Evolutionary conservation across 2,113 vertebrate genomes (phyloP).

Genomic region (Phycodurus eques): DNA sequence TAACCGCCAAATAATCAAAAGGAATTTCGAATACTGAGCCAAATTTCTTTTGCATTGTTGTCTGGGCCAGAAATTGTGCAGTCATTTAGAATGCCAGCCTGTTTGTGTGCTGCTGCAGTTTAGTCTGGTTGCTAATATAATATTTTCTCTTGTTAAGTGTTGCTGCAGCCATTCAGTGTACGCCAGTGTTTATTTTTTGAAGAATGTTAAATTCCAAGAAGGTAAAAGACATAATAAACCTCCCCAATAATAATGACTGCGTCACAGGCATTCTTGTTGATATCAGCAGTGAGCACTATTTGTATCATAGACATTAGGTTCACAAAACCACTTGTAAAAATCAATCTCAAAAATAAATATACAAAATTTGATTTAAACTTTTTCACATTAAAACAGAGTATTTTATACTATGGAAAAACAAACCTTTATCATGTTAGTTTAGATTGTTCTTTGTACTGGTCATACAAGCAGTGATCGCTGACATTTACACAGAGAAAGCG

Average conservation of each 20-base stretch:
- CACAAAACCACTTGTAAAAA: not conserved
- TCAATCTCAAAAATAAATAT: not conserved
- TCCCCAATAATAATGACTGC: not conserved
- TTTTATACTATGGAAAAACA: too few relatives aligned
- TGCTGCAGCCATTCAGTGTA: conserved; percentile 23
- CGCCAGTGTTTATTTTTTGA: conserved; percentile 4
- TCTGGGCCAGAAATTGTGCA: conserved; percentile 18
- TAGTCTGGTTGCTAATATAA: conserved; percentile 33
- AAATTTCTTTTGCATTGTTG: conserved; percentile 10
- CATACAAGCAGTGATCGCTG: too few relatives aligned
- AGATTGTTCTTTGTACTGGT: too few relatives aligned
- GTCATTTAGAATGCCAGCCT: conserved; percentile 12
- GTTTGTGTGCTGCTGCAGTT: conserved; percentile 9
- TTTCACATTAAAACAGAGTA: too few relatives aligned
- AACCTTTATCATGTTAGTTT: too few relatives aligned
- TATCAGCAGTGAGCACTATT: not conserved
- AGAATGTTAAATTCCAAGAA: conserved; percentile 5
- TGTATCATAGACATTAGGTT: not conserved
- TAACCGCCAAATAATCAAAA: not conserved
- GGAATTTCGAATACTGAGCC: not conserved
- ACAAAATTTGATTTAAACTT: not conserved
- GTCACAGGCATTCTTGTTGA: not conserved
- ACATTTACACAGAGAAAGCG: too few relatives aligned
- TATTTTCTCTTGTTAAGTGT: conserved; percentile 39
- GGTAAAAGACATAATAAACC: conserved; percentile 17